Base-by-base conservation (phyloP, 2,888 invertebrate species). In the Elaeidobius kamerunicus region DNA sequence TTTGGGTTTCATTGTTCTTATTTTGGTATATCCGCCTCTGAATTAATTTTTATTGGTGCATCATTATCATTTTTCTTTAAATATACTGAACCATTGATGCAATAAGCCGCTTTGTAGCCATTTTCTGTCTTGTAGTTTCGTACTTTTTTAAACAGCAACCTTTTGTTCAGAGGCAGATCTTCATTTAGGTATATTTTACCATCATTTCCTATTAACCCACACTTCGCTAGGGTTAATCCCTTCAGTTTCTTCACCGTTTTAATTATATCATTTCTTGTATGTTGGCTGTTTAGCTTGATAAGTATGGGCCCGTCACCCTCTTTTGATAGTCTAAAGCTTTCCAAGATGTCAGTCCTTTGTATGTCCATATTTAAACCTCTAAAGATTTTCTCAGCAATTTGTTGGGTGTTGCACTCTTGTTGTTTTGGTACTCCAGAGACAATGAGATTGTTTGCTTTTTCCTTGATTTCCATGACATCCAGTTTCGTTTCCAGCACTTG, bases 111-210 rank as follows among this genome's bases (percentile, higher is more conserved):
- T 40, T 9, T 28, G 18, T 12, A 38, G 15, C 14, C 28, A 16
- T 39, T 47, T 39, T 46, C 20, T 16, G 16, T 38, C 19, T 28
- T 47, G 12, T n/a, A 11, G 32, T 46, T 17, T 19, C 46, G 32
- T n/a, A 19, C n/a, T 14, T 46, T 46, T 11, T 36, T 47, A 15
- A 47, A 47, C 2, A 47, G 38, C 16, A 23, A n/a, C 11, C 48
- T 12, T 40, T 40, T 48, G 15, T 30, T 40, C n/a, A 40, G 7
- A n/a, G 40, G 40, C 19, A 40, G 30, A 39, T 48, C 48, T 19
- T 48, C 48, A 15, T 48, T 48, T 16, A 48, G 14, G 15, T 30
- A 48, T 14, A 48, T 48, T 17, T 28, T 39, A n/a, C 32, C 14
- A 43, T 43, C 32, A 27, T 17, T 16, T 23, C 39, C 47, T 27